Percentiles rank a stretch among this genome's conserved stretches.
Evolutionary conservation across 1,140 invertebrate species (phyloP).

Genomic region (Dendroctonus ponderosae): DNA sequence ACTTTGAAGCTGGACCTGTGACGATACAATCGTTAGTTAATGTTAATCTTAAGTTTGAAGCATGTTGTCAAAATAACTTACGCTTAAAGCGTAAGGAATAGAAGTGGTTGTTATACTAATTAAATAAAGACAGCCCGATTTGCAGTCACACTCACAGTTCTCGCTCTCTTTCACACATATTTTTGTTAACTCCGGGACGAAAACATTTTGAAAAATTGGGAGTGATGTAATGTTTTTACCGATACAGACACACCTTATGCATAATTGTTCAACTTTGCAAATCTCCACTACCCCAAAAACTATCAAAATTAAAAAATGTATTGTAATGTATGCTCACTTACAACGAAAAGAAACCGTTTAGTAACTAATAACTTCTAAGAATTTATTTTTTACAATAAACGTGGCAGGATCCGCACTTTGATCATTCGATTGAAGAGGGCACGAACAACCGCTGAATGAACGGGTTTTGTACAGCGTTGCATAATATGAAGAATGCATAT

Average conservation of each 20-base stretch:
- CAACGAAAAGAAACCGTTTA: background rate
- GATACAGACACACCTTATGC: conserved; percentile 24
- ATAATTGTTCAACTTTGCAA: background rate
- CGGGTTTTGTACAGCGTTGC: background rate
- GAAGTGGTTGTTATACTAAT: conserved; percentile 28
- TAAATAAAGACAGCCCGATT: conserved; percentile 50
- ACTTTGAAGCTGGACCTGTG: background rate
- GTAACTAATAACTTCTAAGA: background rate
- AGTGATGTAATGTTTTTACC: background rate
- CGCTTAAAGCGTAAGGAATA: background rate
- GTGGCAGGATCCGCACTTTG: background rate
- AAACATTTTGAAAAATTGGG: conserved; percentile 11
- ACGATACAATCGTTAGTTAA: background rate
- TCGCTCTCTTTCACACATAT: conserved; percentile 29
- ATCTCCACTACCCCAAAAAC: no score
- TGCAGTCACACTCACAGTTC: conserved; percentile 43
- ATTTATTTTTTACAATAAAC: background rate
- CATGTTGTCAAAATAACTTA: background rate
- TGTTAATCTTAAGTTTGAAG: background rate
- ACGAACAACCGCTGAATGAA: background rate
- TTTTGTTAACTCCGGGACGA: conserved; percentile 5
- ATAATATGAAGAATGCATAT: background rate
- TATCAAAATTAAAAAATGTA: no score
- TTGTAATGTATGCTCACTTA: background rate
- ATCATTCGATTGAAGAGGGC: background rate